phyloP scores from a whole-genome alignment of 92 coral and sea anemone genomes.

The Heliopora coerulea region DNA sequence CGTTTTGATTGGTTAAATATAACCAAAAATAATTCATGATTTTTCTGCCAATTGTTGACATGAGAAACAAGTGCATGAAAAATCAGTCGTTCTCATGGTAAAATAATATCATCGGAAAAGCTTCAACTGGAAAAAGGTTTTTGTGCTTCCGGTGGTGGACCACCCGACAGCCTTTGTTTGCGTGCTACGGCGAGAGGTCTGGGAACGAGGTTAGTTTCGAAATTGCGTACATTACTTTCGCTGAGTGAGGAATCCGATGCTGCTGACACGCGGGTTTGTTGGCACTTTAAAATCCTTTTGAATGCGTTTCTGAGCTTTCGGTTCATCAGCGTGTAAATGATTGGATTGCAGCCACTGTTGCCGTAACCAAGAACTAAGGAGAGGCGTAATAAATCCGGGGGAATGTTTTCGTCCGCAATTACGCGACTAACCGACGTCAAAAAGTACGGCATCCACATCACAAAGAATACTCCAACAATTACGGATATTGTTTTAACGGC shows the following conservation, averaged over 20 bases:
- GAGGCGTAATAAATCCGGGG: conserved; percentile 58
- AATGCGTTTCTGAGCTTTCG: conserved; percentile 70
- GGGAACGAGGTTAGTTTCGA: no score
- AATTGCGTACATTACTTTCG: neutral
- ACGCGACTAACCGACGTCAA: conserved; percentile 73
- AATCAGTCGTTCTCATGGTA: no score
- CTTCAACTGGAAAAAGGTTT: no score
- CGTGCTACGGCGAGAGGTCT: no score
- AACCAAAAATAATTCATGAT: no score
- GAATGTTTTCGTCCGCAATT: conserved; percentile 51
- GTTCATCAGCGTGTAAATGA: conserved; percentile 87
- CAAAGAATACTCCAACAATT: conserved; percentile 79
- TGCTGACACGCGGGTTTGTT: neutral
- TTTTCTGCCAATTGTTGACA: no score
- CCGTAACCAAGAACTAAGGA: conserved; percentile 70
- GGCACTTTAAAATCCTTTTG: conserved; percentile 4
- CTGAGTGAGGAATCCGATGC: neutral
- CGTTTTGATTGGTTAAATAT: no score
- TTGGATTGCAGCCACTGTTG: conserved; percentile 82
- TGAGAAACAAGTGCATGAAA: no score
- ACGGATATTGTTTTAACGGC: conserved; percentile 83
- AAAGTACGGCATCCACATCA: conserved; percentile 94
- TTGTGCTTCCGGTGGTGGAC: no score
- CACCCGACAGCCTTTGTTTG: no score
- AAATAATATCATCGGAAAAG: no score